These are phyloP conservation scores for Campylomormyrus numenius DNA, from an alignment of 2,113 vertebrate genomes.

Conservation along the genomic window DNA sequence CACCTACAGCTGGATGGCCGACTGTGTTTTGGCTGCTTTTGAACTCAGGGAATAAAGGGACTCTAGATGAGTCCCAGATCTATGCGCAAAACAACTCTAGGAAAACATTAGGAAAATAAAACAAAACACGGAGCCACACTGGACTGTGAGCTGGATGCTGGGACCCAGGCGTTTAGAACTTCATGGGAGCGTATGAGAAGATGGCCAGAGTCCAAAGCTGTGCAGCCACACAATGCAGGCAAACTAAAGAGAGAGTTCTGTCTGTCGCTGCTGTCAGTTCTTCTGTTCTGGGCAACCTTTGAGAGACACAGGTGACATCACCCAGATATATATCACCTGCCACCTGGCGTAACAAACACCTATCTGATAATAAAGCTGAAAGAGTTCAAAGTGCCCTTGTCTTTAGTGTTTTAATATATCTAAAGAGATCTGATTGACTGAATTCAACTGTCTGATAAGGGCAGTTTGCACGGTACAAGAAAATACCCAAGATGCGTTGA, in stretches of 20 bases:
- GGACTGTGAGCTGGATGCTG: slow-evolving; percentile 9
- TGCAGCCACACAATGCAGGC: slow-evolving; percentile 19
- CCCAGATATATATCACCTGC: slow-evolving; percentile 48
- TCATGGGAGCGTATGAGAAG: slow-evolving; percentile 41
- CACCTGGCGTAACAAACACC: slow-evolving; percentile 52
- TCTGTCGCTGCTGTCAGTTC: slow-evolving; percentile 15
- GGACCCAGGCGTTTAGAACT: slow-evolving; percentile 36
- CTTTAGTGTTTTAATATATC: slow-evolving; percentile 57
- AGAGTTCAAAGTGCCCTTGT: slow-evolving; percentile 51
- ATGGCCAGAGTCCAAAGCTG: slow-evolving; percentile 39
- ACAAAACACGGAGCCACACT: slow-evolving; percentile 29
- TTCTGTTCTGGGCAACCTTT: slow-evolving; percentile 39
- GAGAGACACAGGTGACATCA: slow-evolving; percentile 46
- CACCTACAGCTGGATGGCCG: slow-evolving; percentile 32
- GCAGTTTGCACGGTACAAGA: slow-evolving; percentile 19
- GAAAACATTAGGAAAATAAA: slow-evolving; percentile 15
- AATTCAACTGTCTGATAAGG: slow-evolving; percentile 50
- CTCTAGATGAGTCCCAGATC: slow-evolving; percentile 37
- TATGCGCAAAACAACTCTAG: slow-evolving; percentile 12
- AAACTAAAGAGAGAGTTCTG: slow-evolving; percentile 29
- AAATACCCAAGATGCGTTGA: neutral
- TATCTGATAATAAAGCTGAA: slow-evolving; percentile 43
- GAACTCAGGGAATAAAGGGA: slow-evolving; percentile 48
- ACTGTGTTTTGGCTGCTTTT: slow-evolving; percentile 58
- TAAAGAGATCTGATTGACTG: slow-evolving; percentile 43